phyloP scores from a whole-genome alignment of 2,797 vertebrate genomes.

The Kryptolebias ocellatus region DNA sequence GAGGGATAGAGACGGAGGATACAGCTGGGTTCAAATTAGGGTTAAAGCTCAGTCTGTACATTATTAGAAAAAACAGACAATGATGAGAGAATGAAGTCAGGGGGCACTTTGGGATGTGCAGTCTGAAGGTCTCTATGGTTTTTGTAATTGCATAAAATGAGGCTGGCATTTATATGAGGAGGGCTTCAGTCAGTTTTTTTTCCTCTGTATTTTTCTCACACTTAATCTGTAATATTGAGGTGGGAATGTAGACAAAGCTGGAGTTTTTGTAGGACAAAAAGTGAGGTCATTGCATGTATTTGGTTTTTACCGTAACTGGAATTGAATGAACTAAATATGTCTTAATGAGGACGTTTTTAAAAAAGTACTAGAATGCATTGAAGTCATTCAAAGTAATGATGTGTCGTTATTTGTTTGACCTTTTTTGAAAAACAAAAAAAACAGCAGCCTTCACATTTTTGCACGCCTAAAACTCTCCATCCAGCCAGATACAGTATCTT shows the following conservation, averaged over 20 bases:
- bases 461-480: no score
- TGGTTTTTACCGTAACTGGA: constrained; percentile 2
- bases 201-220: constrained; percentile 27
- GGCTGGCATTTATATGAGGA: constrained; percentile 11
- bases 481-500: no score
- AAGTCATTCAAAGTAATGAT: no score
- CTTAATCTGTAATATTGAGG: constrained; percentile 46
- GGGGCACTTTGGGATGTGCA: background rate
- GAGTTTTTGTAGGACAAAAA: constrained; percentile 28
- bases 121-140: background rate
- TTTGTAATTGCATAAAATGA: constrained; percentile 9
- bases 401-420: no score
- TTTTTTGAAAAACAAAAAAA: no score
- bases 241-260: constrained; percentile 13
- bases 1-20: constrained; percentile 21
- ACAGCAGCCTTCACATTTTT: no score
- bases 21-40: constrained; percentile 57
- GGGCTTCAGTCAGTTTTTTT: constrained; percentile 10
- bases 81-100: constrained; percentile 3
- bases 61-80: constrained; percentile 44
- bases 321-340: background rate
- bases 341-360: background rate
- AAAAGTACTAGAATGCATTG: no score
- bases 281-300: constrained; percentile 19
- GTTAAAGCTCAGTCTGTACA: constrained; percentile 50